Conservation (phyloP, 2,888 invertebrate genomes). For the Neria commutata region DNA sequence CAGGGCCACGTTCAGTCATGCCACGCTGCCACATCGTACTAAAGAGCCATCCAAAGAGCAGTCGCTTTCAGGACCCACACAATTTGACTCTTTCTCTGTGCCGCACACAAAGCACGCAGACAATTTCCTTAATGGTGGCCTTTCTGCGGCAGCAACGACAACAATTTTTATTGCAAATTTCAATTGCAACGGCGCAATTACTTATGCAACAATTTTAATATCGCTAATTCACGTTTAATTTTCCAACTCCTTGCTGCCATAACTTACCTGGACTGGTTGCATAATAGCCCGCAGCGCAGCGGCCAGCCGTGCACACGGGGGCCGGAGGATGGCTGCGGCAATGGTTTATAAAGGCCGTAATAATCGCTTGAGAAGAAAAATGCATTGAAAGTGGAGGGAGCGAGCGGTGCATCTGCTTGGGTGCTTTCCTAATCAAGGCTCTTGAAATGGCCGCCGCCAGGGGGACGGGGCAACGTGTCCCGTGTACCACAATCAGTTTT, state of each 20-base stretch:
- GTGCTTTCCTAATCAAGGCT: conserved; percentile 8
- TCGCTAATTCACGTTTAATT: conserved; percentile 22
- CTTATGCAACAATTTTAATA: conserved; percentile 49
- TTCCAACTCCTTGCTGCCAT: conserved; percentile 11
- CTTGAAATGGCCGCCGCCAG: neutral
- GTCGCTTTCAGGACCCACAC: too few relatives aligned
- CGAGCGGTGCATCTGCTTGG: neutral
- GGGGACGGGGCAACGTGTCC: neutral
- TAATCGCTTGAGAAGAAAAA: conserved; percentile 22
- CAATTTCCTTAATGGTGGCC: neutral
- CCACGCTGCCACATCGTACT: too few relatives aligned
- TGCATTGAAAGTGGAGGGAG: conserved; percentile 11
- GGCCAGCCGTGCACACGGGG: too few relatives aligned
- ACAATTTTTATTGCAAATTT: conserved; percentile 28
- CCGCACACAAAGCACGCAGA: too few relatives aligned
- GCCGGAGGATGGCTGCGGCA: neutral
- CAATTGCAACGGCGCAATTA: conserved; percentile 47
- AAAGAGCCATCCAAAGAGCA: too few relatives aligned
- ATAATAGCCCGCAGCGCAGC: too few relatives aligned
- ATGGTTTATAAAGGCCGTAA: conserved; percentile 5
- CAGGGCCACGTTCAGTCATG: too few relatives aligned
- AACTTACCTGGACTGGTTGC: neutral
- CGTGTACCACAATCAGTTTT: conserved; percentile 37
- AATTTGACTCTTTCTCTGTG: too few relatives aligned
- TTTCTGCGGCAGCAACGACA: neutral